These are phyloP conservation scores for Aproaerema taeniolella DNA, from an alignment of 2,888 invertebrate species.

Conservation along the genomic window DNA sequence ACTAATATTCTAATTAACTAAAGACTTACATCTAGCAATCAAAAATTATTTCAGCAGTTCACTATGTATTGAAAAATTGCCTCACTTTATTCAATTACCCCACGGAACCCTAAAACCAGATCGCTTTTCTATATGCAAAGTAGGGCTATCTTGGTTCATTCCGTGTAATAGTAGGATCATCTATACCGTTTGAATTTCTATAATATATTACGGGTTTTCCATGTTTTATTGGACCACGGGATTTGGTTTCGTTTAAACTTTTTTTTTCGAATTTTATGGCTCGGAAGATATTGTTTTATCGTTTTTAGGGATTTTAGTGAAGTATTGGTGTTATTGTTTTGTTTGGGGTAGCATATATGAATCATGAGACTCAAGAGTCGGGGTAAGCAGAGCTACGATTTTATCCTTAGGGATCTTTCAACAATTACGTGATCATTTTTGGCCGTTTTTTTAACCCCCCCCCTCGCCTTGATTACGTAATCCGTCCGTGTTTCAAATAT, in stretches of 20 bases:
- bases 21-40: too few species aligned
- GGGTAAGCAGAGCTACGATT: too few species aligned
- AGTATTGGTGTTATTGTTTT: constrained; percentile 35
- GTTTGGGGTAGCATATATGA: constrained; percentile 9
- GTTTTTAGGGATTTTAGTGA: constrained; percentile 26
- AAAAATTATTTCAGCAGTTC: too few species aligned
- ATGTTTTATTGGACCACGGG: constrained; percentile 63
- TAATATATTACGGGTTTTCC: constrained; percentile 65
- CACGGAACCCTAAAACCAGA: constrained; percentile 29
- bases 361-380: too few species aligned
- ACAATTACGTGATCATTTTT: too few species aligned
- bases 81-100: neutral
- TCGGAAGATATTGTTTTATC: constrained; percentile 63
- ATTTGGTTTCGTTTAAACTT: constrained; percentile 65
- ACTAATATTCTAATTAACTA: too few species aligned
- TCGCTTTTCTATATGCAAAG: constrained; percentile 67
- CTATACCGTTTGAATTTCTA: constrained; percentile 55
- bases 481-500: too few species aligned
- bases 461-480: too few species aligned
- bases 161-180: constrained; percentile 63
- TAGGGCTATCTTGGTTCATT: constrained; percentile 38
- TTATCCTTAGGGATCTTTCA: too few species aligned
- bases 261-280: constrained; percentile 66
- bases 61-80: too few species aligned
- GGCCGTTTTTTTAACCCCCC: too few species aligned